phyloP scores from a whole-genome alignment of 1,140 invertebrate genomes.

The Drosophila pallidifrons region DNA sequence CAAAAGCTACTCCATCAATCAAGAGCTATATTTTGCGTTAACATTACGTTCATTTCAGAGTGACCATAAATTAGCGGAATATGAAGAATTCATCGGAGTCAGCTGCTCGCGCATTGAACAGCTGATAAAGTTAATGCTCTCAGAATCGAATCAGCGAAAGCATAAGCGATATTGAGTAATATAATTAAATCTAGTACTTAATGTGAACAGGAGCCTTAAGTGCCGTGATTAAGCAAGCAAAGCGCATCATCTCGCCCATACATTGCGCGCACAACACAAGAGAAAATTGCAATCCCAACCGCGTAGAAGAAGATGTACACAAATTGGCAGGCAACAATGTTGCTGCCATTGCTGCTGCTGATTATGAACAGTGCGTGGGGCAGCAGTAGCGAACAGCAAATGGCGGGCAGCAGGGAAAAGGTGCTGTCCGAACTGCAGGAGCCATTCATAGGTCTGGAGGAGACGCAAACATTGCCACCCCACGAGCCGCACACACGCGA shows the following conservation, averaged over 20 bases:
- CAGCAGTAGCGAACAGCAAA: conserved; percentile 11
- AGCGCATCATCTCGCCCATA: conserved; percentile 18
- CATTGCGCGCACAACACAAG: conserved; percentile 36
- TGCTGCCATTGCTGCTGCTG: conserved; percentile 25
- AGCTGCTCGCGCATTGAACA: conserved; percentile 34
- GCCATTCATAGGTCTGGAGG: conserved; percentile 51
- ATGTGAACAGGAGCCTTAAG: conserved; percentile 41
- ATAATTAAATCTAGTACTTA: conserved; percentile 58
- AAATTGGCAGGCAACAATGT: conserved; percentile 15
- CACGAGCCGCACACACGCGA: conserved; percentile 55
- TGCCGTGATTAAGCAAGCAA: conserved; percentile 38
- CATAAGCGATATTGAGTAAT: conserved; percentile 60
- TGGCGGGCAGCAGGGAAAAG: conserved; percentile 38
- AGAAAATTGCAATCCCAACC: background rate
- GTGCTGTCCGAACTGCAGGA: conserved; percentile 54
- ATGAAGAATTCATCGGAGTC: background rate
- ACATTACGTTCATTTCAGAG: conserved; percentile 12
- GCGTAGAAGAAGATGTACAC: conserved; percentile 27
- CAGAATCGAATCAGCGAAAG: conserved; percentile 50
- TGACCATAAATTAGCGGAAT: background rate
- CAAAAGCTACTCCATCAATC: conserved; percentile 28
- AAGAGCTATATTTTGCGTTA: background rate
- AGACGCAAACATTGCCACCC: conserved; percentile 37
- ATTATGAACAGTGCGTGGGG: conserved; percentile 19
- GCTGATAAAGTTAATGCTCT: conserved; percentile 52